Evolutionary conservation across 2,113 vertebrate species (phyloP).

Genomic region (Nycticebus coucang): DNA sequence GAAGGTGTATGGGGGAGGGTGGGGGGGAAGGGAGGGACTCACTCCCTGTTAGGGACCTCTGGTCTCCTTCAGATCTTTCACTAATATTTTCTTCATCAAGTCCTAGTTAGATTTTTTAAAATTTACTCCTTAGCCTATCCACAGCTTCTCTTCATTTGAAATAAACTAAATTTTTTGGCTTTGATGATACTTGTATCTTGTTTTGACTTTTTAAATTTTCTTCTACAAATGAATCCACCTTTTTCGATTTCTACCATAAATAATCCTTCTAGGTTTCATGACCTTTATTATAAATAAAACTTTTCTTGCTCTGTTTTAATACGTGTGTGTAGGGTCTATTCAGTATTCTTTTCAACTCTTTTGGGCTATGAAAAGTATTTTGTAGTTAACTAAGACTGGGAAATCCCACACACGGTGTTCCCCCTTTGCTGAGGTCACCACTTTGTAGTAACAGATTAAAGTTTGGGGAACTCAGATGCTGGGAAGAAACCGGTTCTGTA

Average conservation of each 20-base stretch:
- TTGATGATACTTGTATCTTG: not conserved
- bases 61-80: not conserved
- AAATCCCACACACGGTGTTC: not conserved
- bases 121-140: not conserved
- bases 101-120: not conserved
- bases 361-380: not conserved
- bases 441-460: not conserved
- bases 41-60: not conserved
- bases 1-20: not conserved
- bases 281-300: constrained; percentile 7
- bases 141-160: constrained; percentile 20
- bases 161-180: not conserved
- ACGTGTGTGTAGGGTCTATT: not conserved
- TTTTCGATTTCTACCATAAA: constrained; percentile 22
- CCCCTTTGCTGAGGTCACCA: not conserved
- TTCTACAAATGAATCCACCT: not conserved
- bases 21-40: not conserved
- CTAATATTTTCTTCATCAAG: not conserved
- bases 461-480: not conserved
- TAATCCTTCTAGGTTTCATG: not conserved
- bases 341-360: not conserved
- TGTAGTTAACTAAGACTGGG: constrained; percentile 16
- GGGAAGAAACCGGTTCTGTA: not conserved
- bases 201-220: not conserved
- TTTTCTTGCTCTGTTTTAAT: not conserved